Evolutionary conservation across 2,888 invertebrate genomes (phyloP).

Genomic region (Ptycholaimellus sp.): DNA sequence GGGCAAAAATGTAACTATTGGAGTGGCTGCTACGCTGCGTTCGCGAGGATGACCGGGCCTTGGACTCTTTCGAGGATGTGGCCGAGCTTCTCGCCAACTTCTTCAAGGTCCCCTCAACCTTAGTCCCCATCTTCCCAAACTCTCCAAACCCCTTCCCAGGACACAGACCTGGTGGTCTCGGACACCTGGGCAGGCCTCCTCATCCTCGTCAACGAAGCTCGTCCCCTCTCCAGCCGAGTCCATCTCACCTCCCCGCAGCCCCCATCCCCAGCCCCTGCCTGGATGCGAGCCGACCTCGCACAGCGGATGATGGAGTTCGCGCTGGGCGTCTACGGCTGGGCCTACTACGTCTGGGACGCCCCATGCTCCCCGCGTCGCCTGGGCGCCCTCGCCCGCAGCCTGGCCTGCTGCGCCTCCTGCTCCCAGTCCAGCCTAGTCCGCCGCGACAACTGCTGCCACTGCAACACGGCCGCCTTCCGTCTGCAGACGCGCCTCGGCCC

Average conservation of each 20-base stretch:
- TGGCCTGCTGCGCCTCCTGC: too few relatives aligned
- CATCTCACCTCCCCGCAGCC: background rate
- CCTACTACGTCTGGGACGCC: constrained; percentile 52
- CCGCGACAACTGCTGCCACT: constrained; percentile 71
- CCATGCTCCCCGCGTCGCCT: too few relatives aligned
- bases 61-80: constrained; percentile 34
- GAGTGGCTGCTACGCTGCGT: constrained; percentile 3
- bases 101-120: background rate
- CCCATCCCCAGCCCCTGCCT: constrained; percentile 24
- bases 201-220: constrained; percentile 35
- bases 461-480: constrained; percentile 58
- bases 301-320: constrained; percentile 53
- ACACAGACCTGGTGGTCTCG: constrained; percentile 52
- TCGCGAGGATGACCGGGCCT: constrained; percentile 14
- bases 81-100: constrained; percentile 19
- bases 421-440: too few relatives aligned
- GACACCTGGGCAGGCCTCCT: constrained; percentile 66
- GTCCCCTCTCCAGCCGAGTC: constrained; percentile 4
- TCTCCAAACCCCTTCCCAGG: background rate
- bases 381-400: too few relatives aligned
- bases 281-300: constrained; percentile 56
- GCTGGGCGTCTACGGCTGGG: constrained; percentile 65
- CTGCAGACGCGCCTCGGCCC: constrained; percentile 47
- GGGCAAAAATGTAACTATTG: constrained; percentile 3
- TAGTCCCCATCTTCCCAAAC: background rate